A percentile compares a stretch with the other conserved stretches of the same genome.
phyloP scores from a whole-genome alignment of 2,113 vertebrate species.

The Larimichthys crocea region DNA sequence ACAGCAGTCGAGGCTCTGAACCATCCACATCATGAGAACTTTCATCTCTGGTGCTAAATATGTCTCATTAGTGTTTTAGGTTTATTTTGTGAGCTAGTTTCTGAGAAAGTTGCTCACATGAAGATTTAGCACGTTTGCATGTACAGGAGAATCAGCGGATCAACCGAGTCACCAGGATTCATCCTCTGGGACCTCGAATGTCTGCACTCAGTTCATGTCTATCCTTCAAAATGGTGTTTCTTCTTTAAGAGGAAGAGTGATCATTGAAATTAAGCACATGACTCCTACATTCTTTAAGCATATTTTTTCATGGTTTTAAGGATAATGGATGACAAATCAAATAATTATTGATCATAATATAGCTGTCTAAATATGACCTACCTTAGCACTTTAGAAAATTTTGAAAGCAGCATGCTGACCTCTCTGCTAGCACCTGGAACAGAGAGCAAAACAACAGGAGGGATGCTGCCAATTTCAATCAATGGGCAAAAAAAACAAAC shows the following conservation, averaged over 20 bases:
- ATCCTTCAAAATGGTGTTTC: neutral
- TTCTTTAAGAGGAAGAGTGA: neutral
- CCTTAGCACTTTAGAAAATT: slow-evolving; percentile 77
- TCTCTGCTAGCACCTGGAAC: slow-evolving; percentile 72
- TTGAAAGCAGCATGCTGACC: slow-evolving; percentile 65
- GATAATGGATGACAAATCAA: too few species aligned
- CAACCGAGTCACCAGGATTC: neutral
- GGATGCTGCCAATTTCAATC: too few species aligned
- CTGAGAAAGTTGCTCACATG: too few species aligned
- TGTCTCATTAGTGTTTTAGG: too few species aligned
- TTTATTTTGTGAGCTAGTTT: too few species aligned
- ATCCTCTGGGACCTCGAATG: neutral
- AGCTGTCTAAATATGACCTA: slow-evolving; percentile 43
- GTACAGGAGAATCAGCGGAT: too few species aligned
- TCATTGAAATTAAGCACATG: neutral
- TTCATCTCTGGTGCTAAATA: too few species aligned
- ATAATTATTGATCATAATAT: neutral
- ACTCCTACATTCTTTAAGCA: neutral
- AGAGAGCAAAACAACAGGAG: neutral
- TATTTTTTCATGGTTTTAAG: neutral
- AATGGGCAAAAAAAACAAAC: too few species aligned
- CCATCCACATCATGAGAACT: too few species aligned
- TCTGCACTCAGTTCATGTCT: neutral
- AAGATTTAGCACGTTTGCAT: too few species aligned
- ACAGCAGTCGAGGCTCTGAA: too few species aligned